Base-by-base conservation (phyloP, 2,888 invertebrate species). In the Notodonta dromedarius region DNA sequence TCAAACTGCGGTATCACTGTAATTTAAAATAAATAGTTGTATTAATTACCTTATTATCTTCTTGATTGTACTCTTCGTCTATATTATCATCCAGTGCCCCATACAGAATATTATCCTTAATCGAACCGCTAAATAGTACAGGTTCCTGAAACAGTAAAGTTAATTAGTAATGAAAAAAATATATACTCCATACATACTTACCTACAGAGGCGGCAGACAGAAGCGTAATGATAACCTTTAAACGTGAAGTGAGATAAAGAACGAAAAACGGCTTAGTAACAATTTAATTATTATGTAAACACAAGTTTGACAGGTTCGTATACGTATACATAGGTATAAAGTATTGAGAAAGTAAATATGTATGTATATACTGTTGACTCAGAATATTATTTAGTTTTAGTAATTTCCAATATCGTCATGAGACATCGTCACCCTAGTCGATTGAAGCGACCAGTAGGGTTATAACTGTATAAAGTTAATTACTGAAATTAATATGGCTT, bases 91-190 rank as follows among this genome's bases (percentile, higher is more conserved):
- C 88, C 39, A 82, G 92, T 4, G 96, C 95, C 4, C 99, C 99
- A 83, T 99, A 99, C 8, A 97, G 89, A 73, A 98, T 98, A 88
- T 98, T 98, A 0, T 99, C 98, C 69, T 95, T 95, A 71, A 99
- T 97, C 2, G 97, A 96, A 57, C 97, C 97, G 32, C 98, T 98
- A 85, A 99, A 99, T 51, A 99, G 91, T 13, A 97, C 95, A 0
- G 99, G 99, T 84, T 99, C 99, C 95, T 97, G 89, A 62, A 88
- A 89, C 12, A 50, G 66, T 64, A 65, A 62, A 59, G 63, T 4
- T 14, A 64, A 53, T 56, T 48, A 60, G 11, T 40, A 50, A 39
- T 35, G 48, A n/a, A 12, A n/a, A 13, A 48, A 35, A 16, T 52
- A 51, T 12, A 24, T 14, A 52, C 32, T 16, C 4, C 13, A 52